Base-by-base conservation (phyloP, 2,113 vertebrate genomes). In the Phrynosoma platyrhinos region DNA sequence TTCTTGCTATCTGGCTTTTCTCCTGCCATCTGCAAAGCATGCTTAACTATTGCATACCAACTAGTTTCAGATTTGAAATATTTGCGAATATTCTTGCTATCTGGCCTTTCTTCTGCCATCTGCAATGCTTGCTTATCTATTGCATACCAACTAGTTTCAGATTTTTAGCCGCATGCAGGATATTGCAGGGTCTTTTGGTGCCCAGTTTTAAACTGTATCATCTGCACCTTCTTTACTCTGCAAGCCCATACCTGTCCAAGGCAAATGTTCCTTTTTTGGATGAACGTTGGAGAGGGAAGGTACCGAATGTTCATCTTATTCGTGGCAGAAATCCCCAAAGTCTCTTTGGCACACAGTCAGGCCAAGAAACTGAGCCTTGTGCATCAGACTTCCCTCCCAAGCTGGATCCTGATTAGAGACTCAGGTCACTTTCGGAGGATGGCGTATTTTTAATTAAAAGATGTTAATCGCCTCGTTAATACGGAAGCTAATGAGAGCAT, bases 381-480 rank as follows among this genome's bases (percentile, higher is more conserved):
- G 40, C 83, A 21, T 9, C 25, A 66, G 36, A 18, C 25, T 1
- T 77, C 40, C 27, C 27, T 79, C 62, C 84, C 58, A 76, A 66
- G 71, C 47, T 10, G 27, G 58, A 68, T 82, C 64, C 85, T 87
- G 82, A 87, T 90, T 75, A 68, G 79, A 40, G 32, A 90, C 84
- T 69, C 88, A 13, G 79, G 84, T 90, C 88, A 90, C 88, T 90
- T 90, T 86, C 52, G 25, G 66, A 79, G 64, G 76, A 42, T 52
- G 80, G 82, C 55, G 18, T 69, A 25, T 69, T 90, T 83, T 90
- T 90, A 90, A 90, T 86, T 86, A 86, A 90, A 86, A 90, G 88
- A 90, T 90, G 84, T 86, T 90, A 86, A 90, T 90, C 79, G 27
- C 32, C 84, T 90, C 20, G 62, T 90, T 90, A 86, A 86, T 90